Evolutionary conservation across 2,888 invertebrate genomes (phyloP), one percentile per base, ranked within the genome.

Genomic region (Carcina quercana): DNA sequence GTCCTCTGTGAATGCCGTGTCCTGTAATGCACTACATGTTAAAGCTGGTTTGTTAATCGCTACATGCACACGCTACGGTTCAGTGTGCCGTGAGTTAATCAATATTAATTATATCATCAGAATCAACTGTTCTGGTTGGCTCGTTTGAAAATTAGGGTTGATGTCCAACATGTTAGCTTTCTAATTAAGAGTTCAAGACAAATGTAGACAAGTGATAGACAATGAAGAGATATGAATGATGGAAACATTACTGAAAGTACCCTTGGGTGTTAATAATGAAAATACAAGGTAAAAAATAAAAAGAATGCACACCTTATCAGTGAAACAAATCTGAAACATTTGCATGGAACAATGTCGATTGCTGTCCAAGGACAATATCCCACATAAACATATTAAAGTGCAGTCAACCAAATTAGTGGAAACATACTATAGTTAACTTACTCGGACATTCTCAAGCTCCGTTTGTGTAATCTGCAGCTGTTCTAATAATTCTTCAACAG

Each of bases 391-490:
- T 17, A 5, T 5, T 17, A 17, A 17, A 17, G 27, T 27, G 27
- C 27, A 13, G 12, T 15, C 15, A 26, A 26, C n/a, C 26, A 29
- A 2, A 17, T n/a, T n/a, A 29, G 13, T 17, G 19, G 15, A 28
- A 19, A 33, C 15, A 32, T n/a, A 13, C 5, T n/a, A 14, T 13
- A 19, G n/a, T n/a, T n/a, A 26, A 69, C 86, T 87, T 86, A 94
- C 94, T 90, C 93, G 91, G 63, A 95, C 89, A 76, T 93, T 94
- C 72, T 94, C 94, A 72, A 95, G 86, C 84, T 95, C 94, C 22
- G 89, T 91, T 82, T 93, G 93, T 15, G 94, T 94, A 47, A 91
- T 90, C 76, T 93, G 92, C 57, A 95, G 82, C 72, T 94, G 93
- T 65, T 91, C 90, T 55, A 94, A 83, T 53, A 95, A 85, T 69